Conservation (phyloP, 2,797 vertebrate genomes). For the Dryobates pubescens region DNA sequence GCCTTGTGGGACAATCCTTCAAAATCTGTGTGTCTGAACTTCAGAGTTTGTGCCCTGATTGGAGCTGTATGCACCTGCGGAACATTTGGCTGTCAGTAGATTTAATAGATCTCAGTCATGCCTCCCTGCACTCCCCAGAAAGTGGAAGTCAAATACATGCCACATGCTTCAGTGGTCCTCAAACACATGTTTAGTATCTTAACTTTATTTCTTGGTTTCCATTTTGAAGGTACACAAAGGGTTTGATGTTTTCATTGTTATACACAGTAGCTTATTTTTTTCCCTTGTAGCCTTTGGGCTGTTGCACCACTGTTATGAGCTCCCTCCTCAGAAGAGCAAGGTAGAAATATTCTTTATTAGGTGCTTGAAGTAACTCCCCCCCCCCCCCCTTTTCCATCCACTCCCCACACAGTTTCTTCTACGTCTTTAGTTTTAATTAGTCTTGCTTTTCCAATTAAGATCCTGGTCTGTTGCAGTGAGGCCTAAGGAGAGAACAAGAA, state of each 20-base stretch:
- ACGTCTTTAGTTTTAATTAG: conserved; percentile 58
- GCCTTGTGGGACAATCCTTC: not conserved
- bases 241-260: conserved; percentile 66
- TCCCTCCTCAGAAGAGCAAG: conserved; percentile 46
- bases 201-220: conserved; percentile 65
- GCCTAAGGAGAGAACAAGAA: conserved; percentile 39
- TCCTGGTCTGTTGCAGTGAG: conserved; percentile 5
- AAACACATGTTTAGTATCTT: conserved; percentile 63
- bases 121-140: conserved; percentile 15
- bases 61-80: not conserved
- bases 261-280: conserved; percentile 60
- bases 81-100: not conserved
- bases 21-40: not conserved
- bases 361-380: not conserved
- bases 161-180: conserved; percentile 35
- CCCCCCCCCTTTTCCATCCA: too few relatives aligned
- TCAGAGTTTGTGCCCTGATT: not conserved
- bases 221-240: conserved; percentile 53
- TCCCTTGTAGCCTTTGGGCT: conserved; percentile 55
- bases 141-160: conserved; percentile 41
- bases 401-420: not conserved
- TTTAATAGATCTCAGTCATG: conserved; percentile 52
- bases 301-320: conserved; percentile 38
- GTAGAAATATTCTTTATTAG: conserved; percentile 42
- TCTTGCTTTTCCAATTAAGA: conserved; percentile 59